Base-by-base conservation (phyloP, 2,113 vertebrate species). In the Cheilinus undulatus region DNA sequence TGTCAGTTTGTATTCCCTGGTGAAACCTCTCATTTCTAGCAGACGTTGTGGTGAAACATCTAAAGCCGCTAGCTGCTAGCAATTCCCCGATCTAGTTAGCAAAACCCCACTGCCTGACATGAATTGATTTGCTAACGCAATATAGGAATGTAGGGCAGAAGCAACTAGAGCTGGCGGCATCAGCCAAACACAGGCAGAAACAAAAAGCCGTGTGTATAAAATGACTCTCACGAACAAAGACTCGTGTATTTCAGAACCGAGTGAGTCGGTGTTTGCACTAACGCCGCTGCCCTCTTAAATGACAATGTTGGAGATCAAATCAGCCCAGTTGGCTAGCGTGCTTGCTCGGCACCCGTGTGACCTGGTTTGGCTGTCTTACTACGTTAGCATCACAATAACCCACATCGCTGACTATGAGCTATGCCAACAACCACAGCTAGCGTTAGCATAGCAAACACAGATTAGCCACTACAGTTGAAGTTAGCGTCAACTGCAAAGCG, bases 341-440 rank as follows among this genome's bases (percentile, higher is more conserved):
- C 69, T 71, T 48, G 56, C 70, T 62, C 69, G 7, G 75, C 73
- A 53, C 30, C 60, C 75, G 38, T 60, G 10, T 87, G 89, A 92
- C 89, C 90, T 85, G 85, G 78, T 84, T 90, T 53, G 75, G 36
- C 73, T 81, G 86, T 84, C 86, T 22, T 32, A 80, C 86, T 73
- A 8, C 64, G 90, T 90, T 91, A 92, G 89, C 90, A 92, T 92
- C 90, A 91, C 89, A 92, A 89, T 83, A 89, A 91, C 80, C 80
- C 78, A 84, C 70, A 84, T 72, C 85, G 53, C 42, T 61, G 50
- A 49, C 38, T 10, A 61, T 54, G 32, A 65, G 45, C 73, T 13
- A 11, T 73, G 69, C 65, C 76, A 69, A 62, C 50, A 46, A 45
- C 56, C 54, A 17, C 56, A 45, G 67, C 79, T 82, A 86, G 32